Conservation (phyloP, 2,113 vertebrate species). For the Empidonax alnorum region DNA sequence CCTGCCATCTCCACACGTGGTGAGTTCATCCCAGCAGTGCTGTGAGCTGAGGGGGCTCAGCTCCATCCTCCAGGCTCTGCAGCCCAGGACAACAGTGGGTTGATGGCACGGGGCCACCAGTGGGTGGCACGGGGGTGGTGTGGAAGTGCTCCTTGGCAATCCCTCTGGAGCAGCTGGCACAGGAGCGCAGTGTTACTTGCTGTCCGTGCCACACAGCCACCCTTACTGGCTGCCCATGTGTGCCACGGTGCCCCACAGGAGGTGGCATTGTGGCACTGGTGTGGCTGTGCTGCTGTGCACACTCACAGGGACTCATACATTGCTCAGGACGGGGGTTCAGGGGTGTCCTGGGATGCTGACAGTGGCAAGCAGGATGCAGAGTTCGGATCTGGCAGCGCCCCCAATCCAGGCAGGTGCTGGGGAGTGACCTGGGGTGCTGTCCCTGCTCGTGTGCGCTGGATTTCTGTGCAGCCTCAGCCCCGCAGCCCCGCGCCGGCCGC, state of each 20-base stretch:
- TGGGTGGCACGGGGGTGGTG: fast-evolving
- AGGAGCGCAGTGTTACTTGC: fast-evolving
- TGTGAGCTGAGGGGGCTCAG: neutral
- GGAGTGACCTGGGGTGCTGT: fast-evolving
- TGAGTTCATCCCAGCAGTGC: neutral
- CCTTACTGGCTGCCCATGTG: fast-evolving
- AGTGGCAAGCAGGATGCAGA: fast-evolving
- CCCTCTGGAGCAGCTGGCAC: fast-evolving
- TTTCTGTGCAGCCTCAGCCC: neutral
- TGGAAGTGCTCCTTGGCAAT: fast-evolving
- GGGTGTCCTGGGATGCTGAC: fast-evolving
- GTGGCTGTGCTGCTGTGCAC: neutral
- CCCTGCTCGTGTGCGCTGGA: fast-evolving
- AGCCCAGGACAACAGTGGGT: fast-evolving
- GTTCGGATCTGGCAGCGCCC: neutral
- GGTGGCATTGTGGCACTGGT: fast-evolving
- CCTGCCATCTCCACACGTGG: neutral
- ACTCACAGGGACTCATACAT: fast-evolving
- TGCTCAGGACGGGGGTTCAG: fast-evolving
- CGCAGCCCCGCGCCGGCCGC: neutral
- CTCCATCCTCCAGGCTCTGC: fast-evolving
- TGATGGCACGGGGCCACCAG: neutral
- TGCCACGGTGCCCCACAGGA: fast-evolving
- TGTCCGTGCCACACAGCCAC: fast-evolving
- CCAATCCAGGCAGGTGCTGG: neutral